phyloP scores from a whole-genome alignment of 1,140 invertebrate species.

The Rhyacophila brunnea region DNA sequence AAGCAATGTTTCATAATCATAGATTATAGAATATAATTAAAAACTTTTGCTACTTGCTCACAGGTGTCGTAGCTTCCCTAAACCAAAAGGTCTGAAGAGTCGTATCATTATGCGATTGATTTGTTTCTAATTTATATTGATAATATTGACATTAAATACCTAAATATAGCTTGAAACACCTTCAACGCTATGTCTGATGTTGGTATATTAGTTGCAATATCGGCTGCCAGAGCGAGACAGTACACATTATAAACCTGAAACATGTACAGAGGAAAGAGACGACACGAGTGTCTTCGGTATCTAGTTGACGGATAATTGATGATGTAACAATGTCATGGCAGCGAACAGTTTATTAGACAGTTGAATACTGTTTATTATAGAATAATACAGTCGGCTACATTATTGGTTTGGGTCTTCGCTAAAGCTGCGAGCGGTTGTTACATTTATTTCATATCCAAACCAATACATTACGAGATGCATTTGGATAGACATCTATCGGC shows the following conservation, averaged over 20 bases:
- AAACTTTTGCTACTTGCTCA: no score
- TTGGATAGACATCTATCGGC: constrained; percentile 32
- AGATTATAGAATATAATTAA: no score
- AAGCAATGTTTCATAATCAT: no score
- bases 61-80: no score
- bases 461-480: constrained; percentile 24
- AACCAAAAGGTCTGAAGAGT: no score
- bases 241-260: background rate
- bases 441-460: constrained; percentile 28
- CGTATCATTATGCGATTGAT: no score
- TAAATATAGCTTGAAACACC: background rate
- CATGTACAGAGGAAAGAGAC: background rate
- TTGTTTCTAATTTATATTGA: no score
- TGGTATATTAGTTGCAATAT: constrained; percentile 25
- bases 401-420: constrained; percentile 31
- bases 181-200: background rate
- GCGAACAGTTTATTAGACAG: constrained; percentile 27
- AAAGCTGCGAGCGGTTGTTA: constrained; percentile 3
- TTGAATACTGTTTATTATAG: constrained; percentile 32
- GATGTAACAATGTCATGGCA: constrained; percentile 30
- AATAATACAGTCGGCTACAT: constrained; percentile 15
- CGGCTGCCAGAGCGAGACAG: constrained; percentile 11
- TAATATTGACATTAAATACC: no score
- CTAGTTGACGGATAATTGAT: constrained; percentile 31
- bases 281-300: background rate